These are phyloP conservation scores for Festucalex cinctus DNA, from an alignment of 2,113 vertebrate genomes.

Conservation along the genomic window DNA sequence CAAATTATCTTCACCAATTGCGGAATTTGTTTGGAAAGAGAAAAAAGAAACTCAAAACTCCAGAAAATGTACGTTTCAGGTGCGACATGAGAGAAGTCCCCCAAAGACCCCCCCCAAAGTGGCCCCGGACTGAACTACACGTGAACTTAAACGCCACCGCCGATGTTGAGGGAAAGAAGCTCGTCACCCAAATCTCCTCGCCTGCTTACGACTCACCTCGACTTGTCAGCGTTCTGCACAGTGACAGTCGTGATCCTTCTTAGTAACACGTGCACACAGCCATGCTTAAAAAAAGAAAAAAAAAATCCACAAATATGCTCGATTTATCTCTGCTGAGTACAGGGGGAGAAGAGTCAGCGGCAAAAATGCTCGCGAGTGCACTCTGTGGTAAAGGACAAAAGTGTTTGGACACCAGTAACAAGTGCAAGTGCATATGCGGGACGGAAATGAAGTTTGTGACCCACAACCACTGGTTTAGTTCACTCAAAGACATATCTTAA, in stretches of 20 bases:
- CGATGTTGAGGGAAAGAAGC: conserved; percentile 40
- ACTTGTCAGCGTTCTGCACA: conserved; percentile 24
- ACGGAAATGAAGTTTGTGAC: too few relatives aligned
- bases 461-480: too few relatives aligned
- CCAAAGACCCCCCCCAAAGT: not conserved
- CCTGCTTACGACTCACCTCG: conserved; percentile 31
- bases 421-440: not conserved
- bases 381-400: not conserved
- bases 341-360: not conserved
- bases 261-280: not conserved
- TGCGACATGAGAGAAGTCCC: conserved; percentile 12
- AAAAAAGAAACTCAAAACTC: conserved; percentile 23
- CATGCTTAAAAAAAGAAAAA: not conserved
- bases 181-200: conserved; percentile 42
- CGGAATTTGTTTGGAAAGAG: not conserved
- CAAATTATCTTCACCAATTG: conserved; percentile 31
- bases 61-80: conserved; percentile 31
- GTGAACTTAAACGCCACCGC: conserved; percentile 39
- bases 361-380: not conserved
- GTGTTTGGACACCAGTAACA: not conserved
- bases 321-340: not conserved
- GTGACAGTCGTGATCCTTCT: conserved; percentile 30
- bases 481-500: too few relatives aligned
- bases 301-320: not conserved
- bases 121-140: conserved; percentile 30